Conservation (phyloP, 2,113 vertebrate species). For the Notechis scutatus region DNA sequence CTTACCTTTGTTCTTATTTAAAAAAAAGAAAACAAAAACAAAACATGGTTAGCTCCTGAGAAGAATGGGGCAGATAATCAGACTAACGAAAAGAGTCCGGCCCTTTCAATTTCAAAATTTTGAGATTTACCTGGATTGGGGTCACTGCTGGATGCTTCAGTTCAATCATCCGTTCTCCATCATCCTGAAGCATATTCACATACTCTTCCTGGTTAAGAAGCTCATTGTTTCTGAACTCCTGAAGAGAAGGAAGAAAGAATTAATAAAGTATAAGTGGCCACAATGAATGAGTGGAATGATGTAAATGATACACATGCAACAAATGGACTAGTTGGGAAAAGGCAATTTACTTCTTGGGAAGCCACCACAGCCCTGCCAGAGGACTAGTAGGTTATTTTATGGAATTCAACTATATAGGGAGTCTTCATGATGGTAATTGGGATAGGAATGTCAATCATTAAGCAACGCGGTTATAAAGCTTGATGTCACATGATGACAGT, state of each 20-base stretch:
- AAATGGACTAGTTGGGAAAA: not conserved
- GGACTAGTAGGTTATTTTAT: not conserved
- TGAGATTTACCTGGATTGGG: conserved; percentile 80
- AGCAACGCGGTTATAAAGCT: not conserved
- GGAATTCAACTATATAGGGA: not conserved
- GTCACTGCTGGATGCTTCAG: conserved; percentile 84
- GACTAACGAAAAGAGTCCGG: not conserved
- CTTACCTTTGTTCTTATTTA: not conserved
- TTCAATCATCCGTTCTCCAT: conserved; percentile 86
- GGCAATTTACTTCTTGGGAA: not conserved
- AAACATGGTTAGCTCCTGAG: not conserved
- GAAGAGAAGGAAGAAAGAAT: conserved; percentile 13
- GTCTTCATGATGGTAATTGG: not conserved
- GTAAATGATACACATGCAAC: not conserved
- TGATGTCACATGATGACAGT: not conserved
- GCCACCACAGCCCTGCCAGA: not conserved
- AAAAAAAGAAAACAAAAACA: not conserved
- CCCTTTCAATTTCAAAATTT: not conserved
- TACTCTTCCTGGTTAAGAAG: conserved; percentile 84
- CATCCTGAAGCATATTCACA: conserved; percentile 89
- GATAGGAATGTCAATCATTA: not conserved
- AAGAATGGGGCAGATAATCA: not conserved
- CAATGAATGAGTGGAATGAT: not conserved
- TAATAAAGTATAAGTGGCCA: not conserved
- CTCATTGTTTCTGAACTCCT: conserved; percentile 91